Evolutionary conservation across 2,113 vertebrate species (phyloP), one percentile per base, ranked within the genome.

Genomic region (Notarius lentiginosus): DNA sequence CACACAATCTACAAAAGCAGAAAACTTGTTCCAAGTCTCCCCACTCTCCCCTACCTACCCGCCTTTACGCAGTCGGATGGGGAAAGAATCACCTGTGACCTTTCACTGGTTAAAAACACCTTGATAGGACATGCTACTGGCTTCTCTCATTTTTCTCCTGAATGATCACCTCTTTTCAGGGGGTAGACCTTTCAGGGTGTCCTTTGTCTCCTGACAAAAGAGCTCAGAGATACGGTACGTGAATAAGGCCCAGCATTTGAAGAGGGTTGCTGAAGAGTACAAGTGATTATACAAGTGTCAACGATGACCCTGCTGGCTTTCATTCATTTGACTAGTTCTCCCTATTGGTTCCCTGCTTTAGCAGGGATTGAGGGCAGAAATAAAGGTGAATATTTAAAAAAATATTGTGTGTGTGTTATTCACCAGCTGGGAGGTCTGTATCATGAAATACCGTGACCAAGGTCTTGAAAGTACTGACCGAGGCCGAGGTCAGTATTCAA

Each of bases 241-340:
- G 66, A 41, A 55, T 55, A 87, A 87, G 51, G 51, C 30, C 56
- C 61, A 49, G 61, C 14, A 12, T 34, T 87, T 82, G 51, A 89
- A 82, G 61, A 82, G 51, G 83, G 86, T 61, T 70, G 53, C 51
- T 81, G 41, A 66, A 84, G 75, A 63, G 63, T 87, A 56, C 61
- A 79, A 55, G 75, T 61, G 22, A 49, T 60, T 41, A 7, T 27
- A 81, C 61, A 79, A 51, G 88, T 63, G 41, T 58, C 55, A 11
- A 76, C 11, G 49, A 27, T 85, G 86, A 86, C 72, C 89, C 63
- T 34, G 14, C 63, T 68, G 82, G 60, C 85, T 56, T 6, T 66
- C 24, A 47, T 85, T 56, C 73, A 27, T 4, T 47, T 53, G 73
- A 47, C 65, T 65, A n/a, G 55, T 72, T 76, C 30, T 61, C 18